Conservation (phyloP, 2,113 vertebrate species). For the Fulica atra region DNA sequence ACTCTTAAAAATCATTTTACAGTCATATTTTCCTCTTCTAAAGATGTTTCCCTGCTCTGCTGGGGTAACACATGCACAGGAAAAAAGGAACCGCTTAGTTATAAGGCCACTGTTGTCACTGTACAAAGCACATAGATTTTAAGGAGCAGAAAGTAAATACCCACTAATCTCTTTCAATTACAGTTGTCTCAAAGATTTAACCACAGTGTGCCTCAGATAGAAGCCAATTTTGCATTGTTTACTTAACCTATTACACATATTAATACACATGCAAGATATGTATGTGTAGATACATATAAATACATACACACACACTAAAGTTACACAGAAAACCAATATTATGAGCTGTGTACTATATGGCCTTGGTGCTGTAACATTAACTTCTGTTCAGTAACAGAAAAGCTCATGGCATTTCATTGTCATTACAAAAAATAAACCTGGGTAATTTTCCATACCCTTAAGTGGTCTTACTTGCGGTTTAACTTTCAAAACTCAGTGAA, state of each 20-base stretch:
- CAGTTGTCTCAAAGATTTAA: not conserved
- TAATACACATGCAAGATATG: not conserved
- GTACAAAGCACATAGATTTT: not conserved
- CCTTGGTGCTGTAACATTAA: not conserved
- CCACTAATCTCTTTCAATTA: not conserved
- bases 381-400: not conserved
- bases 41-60: not conserved
- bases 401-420: not conserved
- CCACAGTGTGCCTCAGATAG: not conserved
- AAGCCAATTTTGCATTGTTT: not conserved
- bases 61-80: not conserved
- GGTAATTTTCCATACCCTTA: not conserved
- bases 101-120: not conserved
- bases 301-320: not conserved
- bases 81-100: not conserved
- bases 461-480: not conserved
- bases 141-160: not conserved
- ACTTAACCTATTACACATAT: not conserved
- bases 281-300: not conserved
- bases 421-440: not conserved
- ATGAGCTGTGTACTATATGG: not conserved
- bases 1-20: conserved; percentile 41
- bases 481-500: not conserved
- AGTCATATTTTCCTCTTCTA: conserved; percentile 4
- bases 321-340: not conserved